Evolutionary conservation across 2,888 invertebrate genomes (phyloP).

Genomic region (Gastrophysa polygoni): DNA sequence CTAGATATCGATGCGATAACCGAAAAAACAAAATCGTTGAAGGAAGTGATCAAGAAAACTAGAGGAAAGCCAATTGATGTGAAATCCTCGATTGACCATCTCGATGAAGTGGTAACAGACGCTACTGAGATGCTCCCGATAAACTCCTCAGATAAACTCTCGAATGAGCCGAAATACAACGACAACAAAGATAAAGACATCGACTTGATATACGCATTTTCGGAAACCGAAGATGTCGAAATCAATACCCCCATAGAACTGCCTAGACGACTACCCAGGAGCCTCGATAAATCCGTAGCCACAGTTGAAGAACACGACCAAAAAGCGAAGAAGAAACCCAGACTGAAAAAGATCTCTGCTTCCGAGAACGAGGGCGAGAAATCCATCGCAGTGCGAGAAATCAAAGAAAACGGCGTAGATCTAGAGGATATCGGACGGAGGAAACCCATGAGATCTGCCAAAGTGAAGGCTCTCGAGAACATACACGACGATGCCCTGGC

Average conservation of each 20-base stretch:
- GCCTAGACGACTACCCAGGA: slow-evolving; percentile 22
- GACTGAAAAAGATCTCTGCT: neutral
- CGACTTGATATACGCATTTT: slow-evolving; percentile 33
- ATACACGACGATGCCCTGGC: slow-evolving; percentile 43
- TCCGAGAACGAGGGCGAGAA: neutral
- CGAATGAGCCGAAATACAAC: neutral
- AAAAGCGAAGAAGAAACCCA: neutral
- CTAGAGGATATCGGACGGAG: slow-evolving; percentile 18
- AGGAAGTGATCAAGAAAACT: neutral
- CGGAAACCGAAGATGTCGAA: slow-evolving; percentile 34
- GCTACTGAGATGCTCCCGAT: neutral
- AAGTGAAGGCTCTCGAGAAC: slow-evolving; percentile 44
- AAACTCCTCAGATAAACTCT: neutral
- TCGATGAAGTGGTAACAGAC: too few relatives aligned
- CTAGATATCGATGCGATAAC: too few relatives aligned
- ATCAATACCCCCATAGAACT: slow-evolving; percentile 31
- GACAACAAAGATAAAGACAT: slow-evolving; percentile 24
- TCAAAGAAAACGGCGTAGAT: slow-evolving; percentile 18
- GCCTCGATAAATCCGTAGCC: slow-evolving; percentile 1
- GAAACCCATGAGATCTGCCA: slow-evolving; percentile 38
- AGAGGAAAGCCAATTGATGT: neutral
- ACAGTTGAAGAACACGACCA: neutral
- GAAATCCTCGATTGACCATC: too few relatives aligned
- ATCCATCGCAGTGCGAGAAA: neutral
- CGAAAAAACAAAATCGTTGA: neutral